Evolutionary conservation across 2,888 invertebrate species (phyloP).

Genomic region (Ganaspis brasiliensis): DNA sequence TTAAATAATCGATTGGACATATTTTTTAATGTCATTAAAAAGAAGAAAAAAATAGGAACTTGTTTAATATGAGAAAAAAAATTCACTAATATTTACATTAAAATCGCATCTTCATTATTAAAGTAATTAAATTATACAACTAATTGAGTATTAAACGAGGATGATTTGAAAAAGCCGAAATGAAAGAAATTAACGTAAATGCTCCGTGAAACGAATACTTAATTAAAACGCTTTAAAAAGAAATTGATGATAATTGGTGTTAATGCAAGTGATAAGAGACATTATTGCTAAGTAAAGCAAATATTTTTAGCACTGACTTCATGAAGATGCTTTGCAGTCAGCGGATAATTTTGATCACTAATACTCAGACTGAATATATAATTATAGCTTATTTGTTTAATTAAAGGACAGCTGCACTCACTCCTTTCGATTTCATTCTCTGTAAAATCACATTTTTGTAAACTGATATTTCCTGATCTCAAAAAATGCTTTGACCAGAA

Average conservation of each 20-base stretch:
- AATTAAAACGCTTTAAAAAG: slow-evolving; percentile 10
- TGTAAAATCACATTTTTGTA: not conserved
- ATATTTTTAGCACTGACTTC: slow-evolving; percentile 24
- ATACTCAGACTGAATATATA: not conserved
- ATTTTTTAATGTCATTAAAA: no score
- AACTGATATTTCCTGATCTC: not conserved
- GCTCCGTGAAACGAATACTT: not conserved
- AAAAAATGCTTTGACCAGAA: not conserved
- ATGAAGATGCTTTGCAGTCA: not conserved
- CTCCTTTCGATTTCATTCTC: not conserved
- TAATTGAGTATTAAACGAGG: not conserved
- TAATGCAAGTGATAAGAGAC: slow-evolving; percentile 6
- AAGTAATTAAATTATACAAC: no score
- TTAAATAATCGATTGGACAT: no score
- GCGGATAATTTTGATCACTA: not conserved
- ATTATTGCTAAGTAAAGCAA: slow-evolving; percentile 27
- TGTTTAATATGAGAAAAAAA: no score
- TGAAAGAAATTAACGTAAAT: not conserved
- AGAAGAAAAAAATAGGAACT: no score
- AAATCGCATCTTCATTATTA: no score
- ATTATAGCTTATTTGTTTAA: slow-evolving; percentile 10
- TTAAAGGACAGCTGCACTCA: slow-evolving; percentile 7
- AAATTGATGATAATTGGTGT: slow-evolving; percentile 5
- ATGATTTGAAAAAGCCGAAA: not conserved
- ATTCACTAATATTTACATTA: no score